Conservation (phyloP, 2,113 vertebrate genomes). For the Alligator mississippiensis region DNA sequence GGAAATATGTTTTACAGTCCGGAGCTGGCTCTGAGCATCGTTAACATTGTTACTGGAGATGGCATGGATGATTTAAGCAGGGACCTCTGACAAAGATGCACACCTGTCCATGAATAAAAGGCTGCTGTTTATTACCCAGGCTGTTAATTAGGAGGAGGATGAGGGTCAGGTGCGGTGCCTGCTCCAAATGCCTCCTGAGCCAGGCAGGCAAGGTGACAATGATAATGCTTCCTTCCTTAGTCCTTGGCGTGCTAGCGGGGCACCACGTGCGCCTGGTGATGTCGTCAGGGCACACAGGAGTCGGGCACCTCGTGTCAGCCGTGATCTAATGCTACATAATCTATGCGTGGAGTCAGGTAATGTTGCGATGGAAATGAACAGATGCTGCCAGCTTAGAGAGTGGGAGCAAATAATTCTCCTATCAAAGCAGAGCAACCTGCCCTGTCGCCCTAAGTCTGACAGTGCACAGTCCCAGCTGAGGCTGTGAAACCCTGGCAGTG, state of each 20-base stretch:
- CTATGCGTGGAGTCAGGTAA: background rate
- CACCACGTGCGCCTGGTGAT: fast-evolving
- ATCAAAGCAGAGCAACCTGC: background rate
- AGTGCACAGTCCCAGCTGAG: background rate
- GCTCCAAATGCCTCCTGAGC: background rate
- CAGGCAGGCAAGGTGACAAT: background rate
- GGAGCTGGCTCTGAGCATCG: conserved; percentile 64
- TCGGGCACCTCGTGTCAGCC: background rate
- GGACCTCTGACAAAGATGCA: conserved; percentile 75
- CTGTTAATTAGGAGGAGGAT: conserved; percentile 67
- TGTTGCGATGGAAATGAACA: fast-evolving
- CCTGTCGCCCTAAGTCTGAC: background rate
- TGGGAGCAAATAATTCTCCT: fast-evolving
- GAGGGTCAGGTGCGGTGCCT: background rate
- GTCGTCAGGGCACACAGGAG: background rate
- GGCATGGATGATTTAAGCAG: conserved; percentile 73
- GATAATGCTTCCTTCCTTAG: fast-evolving
- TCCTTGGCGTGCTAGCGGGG: background rate
- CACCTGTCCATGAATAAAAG: conserved; percentile 77
- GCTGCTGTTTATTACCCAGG: conserved; percentile 42
- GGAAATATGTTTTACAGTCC: conserved; percentile 79
- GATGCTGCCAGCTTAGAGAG: background rate
- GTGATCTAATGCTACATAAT: background rate
- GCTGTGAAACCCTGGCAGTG: background rate
- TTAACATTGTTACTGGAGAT: conserved; percentile 77